Percentiles rank a stretch among this genome's conserved stretches.
Evolutionary conservation across 2,113 vertebrate genomes (phyloP).

Genomic region (Quiscalus mexicanus): DNA sequence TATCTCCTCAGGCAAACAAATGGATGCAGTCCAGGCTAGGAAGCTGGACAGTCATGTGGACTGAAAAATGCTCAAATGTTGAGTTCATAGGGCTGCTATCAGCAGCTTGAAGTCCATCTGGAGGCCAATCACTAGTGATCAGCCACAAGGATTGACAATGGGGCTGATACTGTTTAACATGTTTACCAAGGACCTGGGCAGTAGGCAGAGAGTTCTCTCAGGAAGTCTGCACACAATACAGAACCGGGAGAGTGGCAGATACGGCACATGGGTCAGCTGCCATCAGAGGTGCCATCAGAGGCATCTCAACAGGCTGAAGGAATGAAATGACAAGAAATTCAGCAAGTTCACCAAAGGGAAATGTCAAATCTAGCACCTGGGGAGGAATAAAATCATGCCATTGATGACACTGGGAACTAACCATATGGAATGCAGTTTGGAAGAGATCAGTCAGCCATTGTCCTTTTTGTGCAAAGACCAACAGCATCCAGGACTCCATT

Average conservation of each 20-base stretch:
- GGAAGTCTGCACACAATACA: neutral
- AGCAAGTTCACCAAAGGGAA: neutral
- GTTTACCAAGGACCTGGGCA: neutral
- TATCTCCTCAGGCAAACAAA: neutral
- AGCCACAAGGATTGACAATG: neutral
- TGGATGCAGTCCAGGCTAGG: neutral
- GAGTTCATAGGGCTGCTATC: neutral
- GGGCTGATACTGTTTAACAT: neutral
- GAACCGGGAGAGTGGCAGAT: neutral
- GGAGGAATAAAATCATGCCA: neutral
- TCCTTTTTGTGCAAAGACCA: neutral
- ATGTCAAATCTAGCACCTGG: neutral
- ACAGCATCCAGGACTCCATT: neutral
- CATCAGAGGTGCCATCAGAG: neutral
- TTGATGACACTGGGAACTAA: neutral
- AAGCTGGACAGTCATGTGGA: neutral
- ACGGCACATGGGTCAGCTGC: neutral
- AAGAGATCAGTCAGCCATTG: neutral
- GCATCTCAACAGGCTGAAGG: neutral
- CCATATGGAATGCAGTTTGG: neutral
- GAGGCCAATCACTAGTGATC: neutral
- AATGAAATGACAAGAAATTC: neutral
- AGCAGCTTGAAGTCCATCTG: neutral
- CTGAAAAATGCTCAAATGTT: neutral
- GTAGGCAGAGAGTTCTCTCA: neutral